These are phyloP conservation scores for Panagrolaimus sp. DNA, from an alignment of 1,140 invertebrate species.

Conservation along the genomic window DNA sequence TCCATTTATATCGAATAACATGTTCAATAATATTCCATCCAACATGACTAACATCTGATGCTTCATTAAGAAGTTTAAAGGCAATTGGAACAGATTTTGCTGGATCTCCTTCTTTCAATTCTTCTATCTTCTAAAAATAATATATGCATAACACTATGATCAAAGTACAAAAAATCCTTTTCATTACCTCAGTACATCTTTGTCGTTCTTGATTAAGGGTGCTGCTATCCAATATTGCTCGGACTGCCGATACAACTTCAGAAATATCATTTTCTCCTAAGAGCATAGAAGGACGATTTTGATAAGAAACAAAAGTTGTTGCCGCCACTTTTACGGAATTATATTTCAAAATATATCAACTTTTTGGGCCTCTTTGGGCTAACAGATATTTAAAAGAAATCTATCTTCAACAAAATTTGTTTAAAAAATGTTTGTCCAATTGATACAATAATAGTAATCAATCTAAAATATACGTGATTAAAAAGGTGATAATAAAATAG, in stretches of 20 bases:
- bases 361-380: too few relatives aligned
- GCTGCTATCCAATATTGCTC: constrained; percentile 34
- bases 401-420: too few relatives aligned
- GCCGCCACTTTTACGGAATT: neutral
- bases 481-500: too few relatives aligned
- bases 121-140: constrained; percentile 36
- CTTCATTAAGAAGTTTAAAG: constrained; percentile 25
- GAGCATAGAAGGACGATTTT: constrained; percentile 12
- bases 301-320: neutral
- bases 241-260: constrained; percentile 30
- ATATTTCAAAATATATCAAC: too few relatives aligned
- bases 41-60: constrained; percentile 27
- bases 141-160: neutral
- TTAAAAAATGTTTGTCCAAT: too few relatives aligned
- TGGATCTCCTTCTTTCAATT: constrained; percentile 27
- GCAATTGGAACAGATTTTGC: constrained; percentile 30
- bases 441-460: too few relatives aligned
- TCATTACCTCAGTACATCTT: constrained; percentile 31
- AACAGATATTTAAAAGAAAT: too few relatives aligned
- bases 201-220: constrained; percentile 29
- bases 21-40: constrained; percentile 49
- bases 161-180: neutral
- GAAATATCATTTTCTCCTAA: constrained; percentile 20
- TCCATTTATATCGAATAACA: constrained; percentile 48
- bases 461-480: too few relatives aligned